phyloP scores from a whole-genome alignment of 2,797 vertebrate species.

The Rhabdomys pumilio region DNA sequence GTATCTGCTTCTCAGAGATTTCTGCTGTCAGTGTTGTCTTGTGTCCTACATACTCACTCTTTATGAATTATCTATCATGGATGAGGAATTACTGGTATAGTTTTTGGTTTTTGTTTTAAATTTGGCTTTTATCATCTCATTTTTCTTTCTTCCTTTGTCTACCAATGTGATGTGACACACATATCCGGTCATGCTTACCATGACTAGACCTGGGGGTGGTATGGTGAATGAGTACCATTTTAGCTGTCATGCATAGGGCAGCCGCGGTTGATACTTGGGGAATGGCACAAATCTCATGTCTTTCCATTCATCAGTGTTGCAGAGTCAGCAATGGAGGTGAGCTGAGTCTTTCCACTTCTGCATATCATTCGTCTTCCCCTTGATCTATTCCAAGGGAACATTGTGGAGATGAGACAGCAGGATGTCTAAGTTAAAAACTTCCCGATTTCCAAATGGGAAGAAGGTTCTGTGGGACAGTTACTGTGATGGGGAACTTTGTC shows the following conservation, averaged over 20 bases:
- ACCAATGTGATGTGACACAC: rapidly evolving
- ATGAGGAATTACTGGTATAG: neutral
- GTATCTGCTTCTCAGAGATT: neutral
- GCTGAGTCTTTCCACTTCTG: neutral
- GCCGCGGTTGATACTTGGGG: neutral
- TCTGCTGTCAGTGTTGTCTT: slow-evolving; percentile 5
- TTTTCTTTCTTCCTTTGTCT: neutral
- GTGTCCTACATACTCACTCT: neutral
- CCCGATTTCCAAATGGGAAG: slow-evolving; percentile 41
- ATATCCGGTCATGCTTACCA: neutral
- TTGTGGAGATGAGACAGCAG: neutral
- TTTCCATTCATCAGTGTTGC: neutral
- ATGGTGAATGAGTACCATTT: neutral
- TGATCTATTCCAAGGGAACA: neutral
- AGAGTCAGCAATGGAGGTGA: neutral
- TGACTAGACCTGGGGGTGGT: neutral
- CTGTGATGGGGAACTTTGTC: slow-evolving; percentile 14
- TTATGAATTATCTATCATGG: neutral
- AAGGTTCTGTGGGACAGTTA: neutral
- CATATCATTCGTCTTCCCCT: neutral
- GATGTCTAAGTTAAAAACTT: slow-evolving; percentile 33
- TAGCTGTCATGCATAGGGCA: neutral
- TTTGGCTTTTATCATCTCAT: neutral
- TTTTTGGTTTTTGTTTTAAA: neutral
- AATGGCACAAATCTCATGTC: neutral